Evolutionary conservation across 2,888 invertebrate species (phyloP).

Genomic region (Patella depressa): DNA sequence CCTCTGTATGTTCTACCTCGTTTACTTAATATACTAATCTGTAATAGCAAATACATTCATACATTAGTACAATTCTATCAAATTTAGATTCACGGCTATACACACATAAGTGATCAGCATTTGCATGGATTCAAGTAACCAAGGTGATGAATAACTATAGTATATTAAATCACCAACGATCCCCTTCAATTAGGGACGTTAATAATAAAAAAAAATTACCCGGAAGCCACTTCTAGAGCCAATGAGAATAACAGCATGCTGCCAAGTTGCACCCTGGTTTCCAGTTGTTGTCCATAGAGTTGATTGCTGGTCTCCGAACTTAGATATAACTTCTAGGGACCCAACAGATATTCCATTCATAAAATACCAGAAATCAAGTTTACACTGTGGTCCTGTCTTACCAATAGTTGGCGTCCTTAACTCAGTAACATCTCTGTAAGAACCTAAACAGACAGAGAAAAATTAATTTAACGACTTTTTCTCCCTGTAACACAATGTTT

Average conservation of each 20-base stretch:
- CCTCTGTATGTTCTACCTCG: slow-evolving; percentile 46
- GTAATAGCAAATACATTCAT: not conserved
- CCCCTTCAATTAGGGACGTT: no score
- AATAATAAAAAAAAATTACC: slow-evolving; percentile 19
- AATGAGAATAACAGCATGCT: slow-evolving; percentile 46
- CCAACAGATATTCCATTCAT: slow-evolving; percentile 52
- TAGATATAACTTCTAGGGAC: slow-evolving; percentile 43
- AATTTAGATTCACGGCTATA: not conserved
- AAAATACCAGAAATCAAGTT: slow-evolving; percentile 51
- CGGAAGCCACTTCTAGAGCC: slow-evolving; percentile 45
- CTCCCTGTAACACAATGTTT: no score
- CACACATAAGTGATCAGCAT: slow-evolving; percentile 3
- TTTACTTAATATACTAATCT: slow-evolving; percentile 44
- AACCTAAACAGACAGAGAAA: not conserved
- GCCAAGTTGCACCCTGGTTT: slow-evolving; percentile 45
- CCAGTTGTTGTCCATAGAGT: slow-evolving; percentile 45
- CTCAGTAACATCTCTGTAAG: slow-evolving; percentile 44
- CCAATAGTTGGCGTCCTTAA: slow-evolving; percentile 44
- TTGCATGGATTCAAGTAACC: no score
- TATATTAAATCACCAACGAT: no score
- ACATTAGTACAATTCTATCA: no score
- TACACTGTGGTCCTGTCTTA: slow-evolving; percentile 57
- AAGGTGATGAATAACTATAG: no score
- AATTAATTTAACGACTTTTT: no score
- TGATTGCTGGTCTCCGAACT: slow-evolving; percentile 28